A percentile compares a stretch with the other conserved stretches of the same genome.
These are phyloP conservation scores for Epizoanthus scotinus DNA, from an alignment of 92 coral and sea anemone species.

Conservation along the genomic window DNA sequence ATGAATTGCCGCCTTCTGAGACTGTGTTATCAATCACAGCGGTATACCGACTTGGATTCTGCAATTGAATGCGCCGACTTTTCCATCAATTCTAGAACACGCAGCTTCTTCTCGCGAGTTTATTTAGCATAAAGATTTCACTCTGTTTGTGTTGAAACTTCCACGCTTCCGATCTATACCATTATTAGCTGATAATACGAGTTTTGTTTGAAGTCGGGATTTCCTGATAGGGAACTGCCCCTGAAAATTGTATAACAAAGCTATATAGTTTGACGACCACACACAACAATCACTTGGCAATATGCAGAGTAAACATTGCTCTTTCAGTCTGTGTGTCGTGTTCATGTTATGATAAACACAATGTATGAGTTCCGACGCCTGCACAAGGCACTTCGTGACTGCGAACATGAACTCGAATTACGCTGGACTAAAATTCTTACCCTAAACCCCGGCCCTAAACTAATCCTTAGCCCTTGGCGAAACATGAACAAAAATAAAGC, in stretches of 20 bases:
- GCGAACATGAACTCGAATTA: background rate
- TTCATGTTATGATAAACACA: background rate
- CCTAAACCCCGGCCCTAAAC: background rate
- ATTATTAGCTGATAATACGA: constrained; percentile 40
- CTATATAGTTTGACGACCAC: constrained; percentile 23
- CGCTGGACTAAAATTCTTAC: constrained; percentile 11
- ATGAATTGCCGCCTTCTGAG: background rate
- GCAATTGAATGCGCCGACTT: too few relatives aligned
- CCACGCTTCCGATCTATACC: constrained; percentile 22
- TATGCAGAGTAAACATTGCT: background rate
- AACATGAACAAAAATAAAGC: constrained; percentile 10
- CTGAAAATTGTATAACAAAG: constrained; percentile 11
- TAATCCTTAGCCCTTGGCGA: constrained; percentile 33
- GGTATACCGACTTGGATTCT: background rate
- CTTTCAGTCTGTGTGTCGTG: background rate
- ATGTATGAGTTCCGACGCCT: background rate
- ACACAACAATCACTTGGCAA: constrained; percentile 27
- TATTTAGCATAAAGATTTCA: background rate
- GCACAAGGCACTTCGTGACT: constrained; percentile 9
- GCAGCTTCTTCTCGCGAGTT: background rate
- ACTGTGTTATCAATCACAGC: constrained; percentile 8
- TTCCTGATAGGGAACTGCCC: constrained; percentile 16
- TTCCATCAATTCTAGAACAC: background rate
- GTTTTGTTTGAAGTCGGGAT: constrained; percentile 34
- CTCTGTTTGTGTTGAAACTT: constrained; percentile 32